Conservation (phyloP, 2,113 vertebrate genomes). For the Megaceryle torquata region DNA sequence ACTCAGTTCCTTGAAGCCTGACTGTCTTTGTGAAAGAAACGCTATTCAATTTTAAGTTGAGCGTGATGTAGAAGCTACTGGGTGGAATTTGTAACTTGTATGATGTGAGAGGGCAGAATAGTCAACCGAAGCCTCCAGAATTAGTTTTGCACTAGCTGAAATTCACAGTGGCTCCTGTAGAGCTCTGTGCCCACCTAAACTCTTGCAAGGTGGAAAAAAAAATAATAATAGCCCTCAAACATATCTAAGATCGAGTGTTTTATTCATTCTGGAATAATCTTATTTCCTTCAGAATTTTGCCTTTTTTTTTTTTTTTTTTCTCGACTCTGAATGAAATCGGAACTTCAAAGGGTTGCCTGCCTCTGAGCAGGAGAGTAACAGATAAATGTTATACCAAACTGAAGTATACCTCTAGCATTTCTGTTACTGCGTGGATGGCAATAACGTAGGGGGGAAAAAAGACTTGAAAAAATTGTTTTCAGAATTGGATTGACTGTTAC, state of each 20-base stretch:
- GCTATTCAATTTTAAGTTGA: neutral
- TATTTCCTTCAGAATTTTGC: neutral
- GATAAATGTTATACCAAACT: neutral
- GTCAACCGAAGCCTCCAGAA: neutral
- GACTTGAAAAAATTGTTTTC: neutral
- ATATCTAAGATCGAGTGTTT: neutral
- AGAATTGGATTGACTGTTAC: neutral
- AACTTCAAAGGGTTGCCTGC: neutral
- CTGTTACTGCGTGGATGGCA: neutral
- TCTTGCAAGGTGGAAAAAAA: neutral
- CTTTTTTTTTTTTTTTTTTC: neutral
- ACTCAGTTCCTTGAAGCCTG: neutral
- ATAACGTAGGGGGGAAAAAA: accelerated
- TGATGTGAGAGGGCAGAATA: neutral
- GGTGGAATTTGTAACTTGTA: neutral
- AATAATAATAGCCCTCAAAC: neutral
- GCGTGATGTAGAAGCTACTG: neutral
- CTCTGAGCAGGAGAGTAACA: neutral
- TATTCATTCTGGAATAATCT: neutral
- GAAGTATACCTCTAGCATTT: neutral
- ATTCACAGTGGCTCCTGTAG: neutral
- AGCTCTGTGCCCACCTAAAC: neutral
- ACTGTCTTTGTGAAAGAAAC: neutral
- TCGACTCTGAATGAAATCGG: neutral
- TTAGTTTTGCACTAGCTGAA: neutral